A percentile compares a stretch with the other conserved stretches of the same genome.
Evolutionary conservation across 2,797 vertebrate species (phyloP).

Genomic region (Microcaecilia unicolor): DNA sequence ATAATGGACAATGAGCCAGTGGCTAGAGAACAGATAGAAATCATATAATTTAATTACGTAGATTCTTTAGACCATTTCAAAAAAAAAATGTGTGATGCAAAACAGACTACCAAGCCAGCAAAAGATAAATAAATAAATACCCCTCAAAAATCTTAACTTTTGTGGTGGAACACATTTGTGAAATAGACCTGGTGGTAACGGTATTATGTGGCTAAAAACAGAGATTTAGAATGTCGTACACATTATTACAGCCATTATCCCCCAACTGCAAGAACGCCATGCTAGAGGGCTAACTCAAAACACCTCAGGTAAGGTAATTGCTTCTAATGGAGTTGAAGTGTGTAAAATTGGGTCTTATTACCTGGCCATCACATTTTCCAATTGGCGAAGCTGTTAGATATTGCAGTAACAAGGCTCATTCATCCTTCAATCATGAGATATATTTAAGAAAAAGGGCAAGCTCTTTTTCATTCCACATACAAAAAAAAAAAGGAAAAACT

Average conservation of each 20-base stretch:
- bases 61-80: conserved; percentile 2
- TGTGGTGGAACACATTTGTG: conserved; percentile 48
- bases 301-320: conserved; percentile 75
- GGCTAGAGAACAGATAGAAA: no score
- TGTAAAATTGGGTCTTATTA: conserved; percentile 72
- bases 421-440: conserved; percentile 32
- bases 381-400: conserved; percentile 43
- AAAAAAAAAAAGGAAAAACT: conserved; percentile 35
- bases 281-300: conserved; percentile 75
- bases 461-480: conserved; percentile 29
- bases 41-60: no score
- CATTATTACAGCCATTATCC: conserved; percentile 75
- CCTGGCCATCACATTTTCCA: conserved; percentile 48
- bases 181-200: conserved; percentile 62
- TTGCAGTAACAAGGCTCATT: conserved; percentile 39
- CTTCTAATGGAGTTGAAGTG: conserved; percentile 77
- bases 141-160: conserved; percentile 51
- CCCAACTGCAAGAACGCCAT: conserved; percentile 74
- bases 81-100: conserved; percentile 3
- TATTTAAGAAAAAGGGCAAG: conserved; percentile 43
- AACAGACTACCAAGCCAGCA: conserved; percentile 5
- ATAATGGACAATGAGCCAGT: no score
- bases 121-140: neutral
- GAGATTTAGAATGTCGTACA: conserved; percentile 63
- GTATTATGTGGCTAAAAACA: conserved; percentile 63